Evolutionary conservation across 1,140 invertebrate genomes (phyloP), one percentile per base, ranked within the genome.

Genomic region (Hylaeus volcanicus): DNA sequence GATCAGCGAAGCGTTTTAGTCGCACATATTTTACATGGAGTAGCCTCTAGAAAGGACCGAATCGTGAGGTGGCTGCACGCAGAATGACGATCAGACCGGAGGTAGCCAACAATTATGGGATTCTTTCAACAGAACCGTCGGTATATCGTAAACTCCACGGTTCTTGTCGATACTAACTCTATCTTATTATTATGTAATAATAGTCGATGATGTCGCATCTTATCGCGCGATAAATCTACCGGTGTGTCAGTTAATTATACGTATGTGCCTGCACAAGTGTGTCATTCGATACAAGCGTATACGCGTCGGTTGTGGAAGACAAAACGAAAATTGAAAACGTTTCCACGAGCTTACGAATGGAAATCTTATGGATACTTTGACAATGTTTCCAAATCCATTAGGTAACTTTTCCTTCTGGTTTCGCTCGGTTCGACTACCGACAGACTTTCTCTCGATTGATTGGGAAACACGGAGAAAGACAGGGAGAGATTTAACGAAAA

Each of bases 11-110:
- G 39, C 8, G n/a, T 9, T 11, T 2, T 2, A 12, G 14, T n/a
- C n/a, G 8, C 15, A 8, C 26, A 56, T 43, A 39, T 39, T 39
- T 64, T 5, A 3, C 37, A 4, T 11, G 15, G 68, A 63, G 58
- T 15, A 26, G 43, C 37, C 37, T 84, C 14, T 68, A 82, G n/a
- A 79, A 83, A 43, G 53, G 69, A 87, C 81, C 81, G 82, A 74
- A 68, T 79, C 82, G 75, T 76, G 69, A 87, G 85, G 72, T 85
- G 66, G 82, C 70, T 78, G 65, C 53, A 73, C 84, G 77, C 70
- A 68, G 81, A 85, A 86, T 90, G 88, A 90, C 81, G 77, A 74
- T 74, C 86, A 60, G 64, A 65, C 41, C 66, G 66, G 37, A 82
- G 74, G 64, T 78, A 64, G 15, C 45, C 53, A 2, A 72, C 77